These are phyloP conservation scores for Phyto melanocephala DNA, from an alignment of 2,888 invertebrate genomes.

Conservation along the genomic window DNA sequence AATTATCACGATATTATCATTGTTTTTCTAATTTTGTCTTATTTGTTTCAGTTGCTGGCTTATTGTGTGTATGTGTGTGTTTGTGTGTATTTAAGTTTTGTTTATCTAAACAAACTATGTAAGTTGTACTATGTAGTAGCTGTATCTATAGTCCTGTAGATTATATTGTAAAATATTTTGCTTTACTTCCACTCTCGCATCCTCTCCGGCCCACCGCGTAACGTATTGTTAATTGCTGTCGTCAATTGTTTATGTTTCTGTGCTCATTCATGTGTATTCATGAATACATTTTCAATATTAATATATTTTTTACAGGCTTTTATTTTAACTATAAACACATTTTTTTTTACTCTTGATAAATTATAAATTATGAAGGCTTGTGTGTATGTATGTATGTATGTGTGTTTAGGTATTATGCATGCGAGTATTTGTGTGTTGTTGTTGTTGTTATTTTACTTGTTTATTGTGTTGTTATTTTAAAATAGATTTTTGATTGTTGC, in stretches of 20 bases:
- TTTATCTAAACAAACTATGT: not conserved
- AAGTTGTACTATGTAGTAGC: not conserved
- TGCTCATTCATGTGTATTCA: conserved; percentile 53
- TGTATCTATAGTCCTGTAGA: not conserved
- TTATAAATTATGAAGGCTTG: conserved; percentile 16
- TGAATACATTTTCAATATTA: conserved; percentile 36
- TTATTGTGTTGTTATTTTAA: conserved; percentile 32
- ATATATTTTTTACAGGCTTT: not conserved
- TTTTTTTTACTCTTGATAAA: conserved; percentile 4
- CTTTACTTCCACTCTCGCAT: not conserved
- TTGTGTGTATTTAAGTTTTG: not conserved
- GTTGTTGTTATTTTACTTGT: not conserved
- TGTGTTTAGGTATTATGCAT: not conserved
- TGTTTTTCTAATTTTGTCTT: conserved; percentile 1
- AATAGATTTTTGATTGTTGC: conserved; percentile 58
- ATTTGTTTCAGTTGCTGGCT: not conserved
- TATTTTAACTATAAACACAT: not conserved
- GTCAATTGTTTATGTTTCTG: conserved; percentile 47
- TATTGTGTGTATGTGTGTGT: not conserved
- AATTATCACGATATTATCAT: conserved; percentile 28
- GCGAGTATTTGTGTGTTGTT: not conserved
- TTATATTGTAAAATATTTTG: not conserved
- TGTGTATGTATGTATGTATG: not conserved
- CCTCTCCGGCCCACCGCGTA: not conserved
- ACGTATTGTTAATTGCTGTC: conserved; percentile 48